Evolutionary conservation across 2,888 invertebrate genomes (phyloP).

Genomic region (Pomacea canaliculata): DNA sequence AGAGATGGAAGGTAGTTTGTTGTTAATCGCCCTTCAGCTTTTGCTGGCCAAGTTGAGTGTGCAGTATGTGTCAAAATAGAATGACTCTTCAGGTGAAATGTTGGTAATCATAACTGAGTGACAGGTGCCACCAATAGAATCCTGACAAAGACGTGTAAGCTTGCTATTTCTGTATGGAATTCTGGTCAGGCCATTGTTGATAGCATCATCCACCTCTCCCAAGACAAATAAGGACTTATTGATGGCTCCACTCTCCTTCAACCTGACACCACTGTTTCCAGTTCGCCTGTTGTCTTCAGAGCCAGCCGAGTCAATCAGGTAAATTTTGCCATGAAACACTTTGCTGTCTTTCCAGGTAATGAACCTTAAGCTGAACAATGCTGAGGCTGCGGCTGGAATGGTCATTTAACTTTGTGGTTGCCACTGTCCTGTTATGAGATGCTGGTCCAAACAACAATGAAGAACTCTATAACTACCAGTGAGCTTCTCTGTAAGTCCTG

Average conservation of each 20-base stretch:
- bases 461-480: slow-evolving; percentile 62
- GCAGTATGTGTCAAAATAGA: slow-evolving; percentile 65
- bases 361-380: slow-evolving; percentile 60
- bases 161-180: slow-evolving; percentile 63
- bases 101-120: slow-evolving; percentile 65
- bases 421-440: slow-evolving; percentile 64
- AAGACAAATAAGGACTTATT: slow-evolving; percentile 64
- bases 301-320: slow-evolving; percentile 66
- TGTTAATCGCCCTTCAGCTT: slow-evolving; percentile 65
- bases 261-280: slow-evolving; percentile 63
- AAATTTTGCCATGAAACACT: slow-evolving; percentile 58
- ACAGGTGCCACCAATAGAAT: slow-evolving; percentile 63
- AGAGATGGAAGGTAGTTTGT: slow-evolving; percentile 41
- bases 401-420: slow-evolving; percentile 62
- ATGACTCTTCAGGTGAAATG: slow-evolving; percentile 61
- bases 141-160: slow-evolving; percentile 60
- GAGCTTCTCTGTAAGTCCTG: slow-evolving; percentile 57
- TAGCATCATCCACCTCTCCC: slow-evolving; percentile 66
- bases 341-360: slow-evolving; percentile 36
- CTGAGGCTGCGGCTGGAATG: slow-evolving; percentile 65
- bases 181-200: slow-evolving; percentile 56
- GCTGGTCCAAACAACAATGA: slow-evolving; percentile 61
- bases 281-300: slow-evolving; percentile 66
- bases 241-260: slow-evolving; percentile 66
- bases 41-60: slow-evolving; percentile 67